A percentile compares a stretch with the other conserved stretches of the same genome.
These are phyloP conservation scores for Pedionomus torquatus DNA, from an alignment of 2,113 vertebrate species.

Conservation along the genomic window DNA sequence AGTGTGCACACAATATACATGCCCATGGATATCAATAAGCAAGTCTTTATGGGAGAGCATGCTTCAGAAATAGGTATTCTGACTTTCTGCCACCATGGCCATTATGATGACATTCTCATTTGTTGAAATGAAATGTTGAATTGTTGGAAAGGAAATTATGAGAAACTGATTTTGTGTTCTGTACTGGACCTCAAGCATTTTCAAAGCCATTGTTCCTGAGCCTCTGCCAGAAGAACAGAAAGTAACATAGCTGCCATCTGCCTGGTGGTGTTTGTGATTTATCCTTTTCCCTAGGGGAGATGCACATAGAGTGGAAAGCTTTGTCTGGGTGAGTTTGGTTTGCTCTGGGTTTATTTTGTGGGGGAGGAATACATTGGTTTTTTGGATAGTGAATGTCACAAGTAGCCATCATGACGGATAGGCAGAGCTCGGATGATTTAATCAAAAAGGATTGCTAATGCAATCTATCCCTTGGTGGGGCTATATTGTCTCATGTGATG, in stretches of 20 bases:
- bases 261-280: not conserved
- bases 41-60: not conserved
- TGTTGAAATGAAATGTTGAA: not conserved
- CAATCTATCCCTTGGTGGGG: not conserved
- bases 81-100: not conserved
- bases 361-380: not conserved
- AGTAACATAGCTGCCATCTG: constrained; percentile 23
- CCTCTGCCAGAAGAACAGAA: constrained; percentile 4
- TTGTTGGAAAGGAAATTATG: not conserved
- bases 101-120: not conserved
- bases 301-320: not conserved
- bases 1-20: not conserved
- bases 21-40: not conserved
- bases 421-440: not conserved
- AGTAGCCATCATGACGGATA: not conserved
- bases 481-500: not conserved
- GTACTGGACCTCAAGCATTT: not conserved
- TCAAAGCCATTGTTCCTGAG: not conserved
- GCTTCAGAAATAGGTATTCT: not conserved
- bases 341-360: not conserved
- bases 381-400: not conserved
- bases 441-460: not conserved
- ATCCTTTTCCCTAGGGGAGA: not conserved
- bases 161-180: not conserved
- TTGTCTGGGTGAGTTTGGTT: not conserved